These are phyloP conservation scores for Andricus curvator DNA, from an alignment of 2,888 invertebrate genomes.

Conservation along the genomic window DNA sequence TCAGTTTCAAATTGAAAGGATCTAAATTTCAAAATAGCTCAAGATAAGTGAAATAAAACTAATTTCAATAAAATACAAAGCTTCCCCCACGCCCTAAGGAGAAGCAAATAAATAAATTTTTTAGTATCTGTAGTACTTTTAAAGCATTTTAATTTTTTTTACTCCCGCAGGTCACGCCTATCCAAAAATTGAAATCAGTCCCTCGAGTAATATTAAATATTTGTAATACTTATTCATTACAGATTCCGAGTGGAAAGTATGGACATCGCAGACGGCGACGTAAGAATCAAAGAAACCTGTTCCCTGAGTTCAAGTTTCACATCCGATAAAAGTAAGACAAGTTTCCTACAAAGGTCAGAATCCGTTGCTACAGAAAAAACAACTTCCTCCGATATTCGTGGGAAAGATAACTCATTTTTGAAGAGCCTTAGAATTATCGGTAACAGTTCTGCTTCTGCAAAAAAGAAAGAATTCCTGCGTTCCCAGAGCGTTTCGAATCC, in stretches of 20 bases:
- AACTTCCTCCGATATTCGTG: conserved; percentile 39
- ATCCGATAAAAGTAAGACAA: conserved; percentile 51
- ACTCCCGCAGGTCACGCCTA: neutral
- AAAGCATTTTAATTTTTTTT: no score
- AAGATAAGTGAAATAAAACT: no score
- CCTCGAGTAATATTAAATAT: no score
- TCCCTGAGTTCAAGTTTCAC: conserved; percentile 49
- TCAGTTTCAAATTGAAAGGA: no score
- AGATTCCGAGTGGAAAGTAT: conserved; percentile 76
- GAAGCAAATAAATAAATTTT: no score
- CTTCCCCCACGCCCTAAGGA: no score
- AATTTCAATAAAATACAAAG: no score
- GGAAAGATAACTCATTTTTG: conserved; percentile 25
- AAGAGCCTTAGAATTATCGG: conserved; percentile 38
- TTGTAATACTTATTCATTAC: conserved; percentile 34
- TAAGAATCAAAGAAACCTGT: conserved; percentile 70
- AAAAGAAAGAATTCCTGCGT: conserved; percentile 61
- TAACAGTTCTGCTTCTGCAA: conserved; percentile 35
- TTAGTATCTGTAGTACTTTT: no score
- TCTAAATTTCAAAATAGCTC: no score
- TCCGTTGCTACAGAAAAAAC: conserved; percentile 33
- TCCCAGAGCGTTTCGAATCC: conserved; percentile 69
- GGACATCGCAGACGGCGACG: conserved; percentile 73
- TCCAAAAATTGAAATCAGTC: no score
- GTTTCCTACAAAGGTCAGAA: conserved; percentile 5